A percentile compares a stretch with the other conserved stretches of the same genome.
Evolutionary conservation across 2,113 vertebrate genomes (phyloP).

Genomic region (Chinchilla lanigera): DNA sequence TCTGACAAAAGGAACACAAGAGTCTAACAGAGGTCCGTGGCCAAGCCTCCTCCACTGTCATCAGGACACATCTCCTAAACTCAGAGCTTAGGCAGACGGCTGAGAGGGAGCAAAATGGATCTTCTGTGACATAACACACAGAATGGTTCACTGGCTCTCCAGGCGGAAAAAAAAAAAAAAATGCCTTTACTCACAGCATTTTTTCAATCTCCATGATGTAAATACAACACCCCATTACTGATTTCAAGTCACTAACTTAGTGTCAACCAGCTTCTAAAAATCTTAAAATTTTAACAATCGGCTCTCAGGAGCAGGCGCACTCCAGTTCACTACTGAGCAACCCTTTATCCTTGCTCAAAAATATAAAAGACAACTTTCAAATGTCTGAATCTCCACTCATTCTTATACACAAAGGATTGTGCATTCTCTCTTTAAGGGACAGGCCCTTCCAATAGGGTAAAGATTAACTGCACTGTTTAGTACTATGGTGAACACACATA

Average conservation of each 20-base stretch:
- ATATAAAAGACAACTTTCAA: background rate
- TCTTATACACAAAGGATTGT: background rate
- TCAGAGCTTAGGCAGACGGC: background rate
- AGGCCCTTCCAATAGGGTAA: background rate
- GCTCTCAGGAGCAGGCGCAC: background rate
- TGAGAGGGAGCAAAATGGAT: background rate
- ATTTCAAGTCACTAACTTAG: background rate
- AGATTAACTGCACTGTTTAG: background rate
- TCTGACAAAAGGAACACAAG: background rate
- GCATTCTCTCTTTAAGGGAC: background rate
- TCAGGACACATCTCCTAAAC: background rate
- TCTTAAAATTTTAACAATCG: background rate
- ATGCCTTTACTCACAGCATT: background rate
- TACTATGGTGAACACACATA: background rate
- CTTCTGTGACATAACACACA: background rate
- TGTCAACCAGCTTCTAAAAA: background rate
- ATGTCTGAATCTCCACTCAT: background rate
- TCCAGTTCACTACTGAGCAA: background rate
- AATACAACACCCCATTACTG: background rate
- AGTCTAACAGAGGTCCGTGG: background rate
- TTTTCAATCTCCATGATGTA: background rate
- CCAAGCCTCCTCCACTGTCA: background rate
- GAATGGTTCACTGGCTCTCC: background rate
- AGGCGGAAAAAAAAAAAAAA: background rate
- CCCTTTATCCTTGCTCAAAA: background rate